These are phyloP conservation scores for Galaxias olidus DNA, from an alignment of 2,797 vertebrate genomes.

Conservation along the genomic window DNA sequence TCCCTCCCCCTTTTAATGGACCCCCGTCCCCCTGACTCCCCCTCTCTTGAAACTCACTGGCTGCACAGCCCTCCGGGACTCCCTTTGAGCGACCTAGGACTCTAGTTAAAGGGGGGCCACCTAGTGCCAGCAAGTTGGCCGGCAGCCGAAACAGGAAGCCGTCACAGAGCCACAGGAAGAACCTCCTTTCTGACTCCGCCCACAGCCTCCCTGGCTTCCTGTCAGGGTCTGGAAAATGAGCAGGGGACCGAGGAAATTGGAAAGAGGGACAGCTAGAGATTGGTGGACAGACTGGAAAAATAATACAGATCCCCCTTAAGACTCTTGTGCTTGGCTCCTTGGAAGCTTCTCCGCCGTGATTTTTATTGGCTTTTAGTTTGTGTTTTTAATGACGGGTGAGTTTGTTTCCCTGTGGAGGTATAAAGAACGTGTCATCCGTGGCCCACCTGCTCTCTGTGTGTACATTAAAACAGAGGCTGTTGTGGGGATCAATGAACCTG, in stretches of 20 bases:
- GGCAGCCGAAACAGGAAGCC: slow-evolving; percentile 66
- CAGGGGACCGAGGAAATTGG: slow-evolving; percentile 37
- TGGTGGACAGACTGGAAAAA: slow-evolving; percentile 41
- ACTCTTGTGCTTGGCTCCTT: slow-evolving; percentile 42
- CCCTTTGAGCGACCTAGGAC: slow-evolving; percentile 68
- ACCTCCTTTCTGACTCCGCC: slow-evolving; percentile 66
- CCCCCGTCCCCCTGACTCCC: slow-evolving; percentile 11
- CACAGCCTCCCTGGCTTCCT: slow-evolving; percentile 72
- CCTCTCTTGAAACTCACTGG: slow-evolving; percentile 45
- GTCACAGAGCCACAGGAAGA: slow-evolving; percentile 73
- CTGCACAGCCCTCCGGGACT: slow-evolving; percentile 63
- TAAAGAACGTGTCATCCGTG: slow-evolving; percentile 18
- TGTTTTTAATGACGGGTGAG: slow-evolving; percentile 21
- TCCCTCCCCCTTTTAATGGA: slow-evolving; percentile 14
- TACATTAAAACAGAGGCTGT: slow-evolving; percentile 73
- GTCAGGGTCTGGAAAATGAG: slow-evolving; percentile 76
- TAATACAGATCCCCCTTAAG: slow-evolving; percentile 33
- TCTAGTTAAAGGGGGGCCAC: slow-evolving; percentile 64
- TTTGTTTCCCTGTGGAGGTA: slow-evolving; percentile 18
- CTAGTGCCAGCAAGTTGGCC: slow-evolving; percentile 69
- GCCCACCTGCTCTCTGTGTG: slow-evolving; percentile 58
- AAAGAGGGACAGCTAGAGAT: slow-evolving; percentile 37
- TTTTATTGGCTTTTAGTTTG: slow-evolving; percentile 21
- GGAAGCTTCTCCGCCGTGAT: slow-evolving; percentile 58
- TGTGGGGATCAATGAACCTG: slow-evolving; percentile 68